Conservation (phyloP, 2,797 vertebrate genomes). For the Fistularia commersonii region DNA sequence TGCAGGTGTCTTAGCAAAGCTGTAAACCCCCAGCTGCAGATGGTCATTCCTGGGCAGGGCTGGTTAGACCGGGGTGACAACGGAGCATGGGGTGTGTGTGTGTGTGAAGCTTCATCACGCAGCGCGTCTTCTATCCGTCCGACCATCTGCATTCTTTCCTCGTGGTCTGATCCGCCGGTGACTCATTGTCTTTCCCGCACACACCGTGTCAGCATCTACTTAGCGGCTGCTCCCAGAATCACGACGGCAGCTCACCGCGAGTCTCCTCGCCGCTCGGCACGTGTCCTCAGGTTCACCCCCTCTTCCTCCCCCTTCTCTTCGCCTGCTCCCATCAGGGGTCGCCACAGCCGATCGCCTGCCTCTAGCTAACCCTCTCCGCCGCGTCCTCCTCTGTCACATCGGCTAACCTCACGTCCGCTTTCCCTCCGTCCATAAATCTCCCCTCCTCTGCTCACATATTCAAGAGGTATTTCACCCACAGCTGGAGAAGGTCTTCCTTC, state of each 20-base stretch:
- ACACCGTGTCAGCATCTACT: slow-evolving; percentile 53
- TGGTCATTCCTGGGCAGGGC: slow-evolving; percentile 73
- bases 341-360: no score
- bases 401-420: no score
- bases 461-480: not conserved
- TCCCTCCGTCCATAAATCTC: slow-evolving; percentile 21
- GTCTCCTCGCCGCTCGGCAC: no score
- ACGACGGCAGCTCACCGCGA: no score
- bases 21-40: slow-evolving; percentile 53
- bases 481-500: no score
- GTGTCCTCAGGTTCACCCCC: no score
- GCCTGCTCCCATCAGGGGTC: not conserved
- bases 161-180: no score
- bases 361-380: no score
- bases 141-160: slow-evolving; percentile 31
- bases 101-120: slow-evolving; percentile 26
- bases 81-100: slow-evolving; percentile 17
- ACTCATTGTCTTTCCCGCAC: slow-evolving; percentile 44
- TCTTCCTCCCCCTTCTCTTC: not conserved
- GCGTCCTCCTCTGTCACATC: no score
- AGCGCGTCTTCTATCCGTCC: slow-evolving; percentile 54
- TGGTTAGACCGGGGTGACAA: slow-evolving; percentile 64
- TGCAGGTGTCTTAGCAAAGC: slow-evolving; percentile 19
- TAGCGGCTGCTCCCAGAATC: no score
- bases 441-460: slow-evolving; percentile 11